Evolutionary conservation across 2,113 vertebrate species (phyloP), one percentile per base, ranked within the genome.

Genomic region (Paramisgurnus dabryanus): DNA sequence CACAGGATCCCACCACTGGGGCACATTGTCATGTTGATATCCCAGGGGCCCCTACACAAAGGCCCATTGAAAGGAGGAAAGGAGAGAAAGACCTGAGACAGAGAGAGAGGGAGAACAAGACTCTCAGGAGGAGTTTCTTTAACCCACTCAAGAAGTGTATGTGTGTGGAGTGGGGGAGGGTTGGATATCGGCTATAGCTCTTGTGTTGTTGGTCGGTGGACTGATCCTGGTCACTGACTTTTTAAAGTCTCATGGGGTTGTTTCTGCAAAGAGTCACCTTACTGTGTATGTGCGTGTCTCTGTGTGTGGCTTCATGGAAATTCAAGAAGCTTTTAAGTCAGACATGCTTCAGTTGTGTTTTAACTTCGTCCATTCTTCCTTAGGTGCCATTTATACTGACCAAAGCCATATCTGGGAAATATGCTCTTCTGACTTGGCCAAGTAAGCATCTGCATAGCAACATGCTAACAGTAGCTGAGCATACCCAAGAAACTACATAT

Each of bases 21-120:
- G 90, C 86, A 87, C 89, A 92, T 92, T 93, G 91, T 92, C 87
- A 93, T 92, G 91, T 87, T 91, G 89, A 92, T 92, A 85, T 86
- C 88, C 88, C 87, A 81, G 81, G 87, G 87, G 87, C 86, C 86
- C 73, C 64, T 75, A 76, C 34, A 87, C 87, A 90, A 91, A 92
- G 89, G 85, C 58, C 84, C 82, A 89, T 88, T 89, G 87, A 89
- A 82, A 79, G 80, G 79, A 85, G 83, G 76, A 82, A 82, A 83
- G 49, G 45, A 78, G 72, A 71, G 77, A 79, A 45, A 65, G 50
- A 53, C 73, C 64, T 63, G n/a, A 41, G 81, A 63, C 39, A 80
- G 68, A 73, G 70, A 78, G 70, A 68, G 63, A 67, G 74, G 61
- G 70, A 72, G 80, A 78, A 81, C 80, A 78, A 72, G n/a, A 76